Percentiles rank a stretch among this genome's conserved stretches.
Conservation (phyloP, 2,113 vertebrate genomes). For the Bagarius yarrelli region DNA sequence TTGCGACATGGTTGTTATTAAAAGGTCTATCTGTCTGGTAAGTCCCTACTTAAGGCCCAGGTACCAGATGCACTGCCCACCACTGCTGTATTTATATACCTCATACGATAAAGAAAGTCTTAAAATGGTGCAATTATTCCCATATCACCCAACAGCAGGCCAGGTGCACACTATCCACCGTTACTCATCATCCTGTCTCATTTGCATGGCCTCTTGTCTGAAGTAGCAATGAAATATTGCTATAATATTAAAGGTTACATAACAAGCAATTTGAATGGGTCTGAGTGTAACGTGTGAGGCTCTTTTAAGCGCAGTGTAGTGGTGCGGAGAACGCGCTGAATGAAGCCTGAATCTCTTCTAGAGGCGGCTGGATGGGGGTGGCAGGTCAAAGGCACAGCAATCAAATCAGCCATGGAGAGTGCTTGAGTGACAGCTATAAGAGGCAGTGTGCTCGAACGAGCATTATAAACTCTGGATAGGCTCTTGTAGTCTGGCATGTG, state of each 20-base stretch:
- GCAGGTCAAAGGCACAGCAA: conserved; percentile 52
- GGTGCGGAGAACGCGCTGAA: conserved; percentile 22
- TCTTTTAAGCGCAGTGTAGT: conserved; percentile 35
- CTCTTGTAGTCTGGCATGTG: conserved; percentile 42
- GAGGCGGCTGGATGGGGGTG: conserved; percentile 40
- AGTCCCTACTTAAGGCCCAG: no score
- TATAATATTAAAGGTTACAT: conserved; percentile 51
- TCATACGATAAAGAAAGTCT: conserved; percentile 48
- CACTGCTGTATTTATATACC: conserved; percentile 55
- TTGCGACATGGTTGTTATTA: no score
- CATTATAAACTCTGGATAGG: conserved; percentile 50
- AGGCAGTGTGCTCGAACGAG: conserved; percentile 38
- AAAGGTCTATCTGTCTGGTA: no score
- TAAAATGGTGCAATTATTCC: conserved; percentile 60
- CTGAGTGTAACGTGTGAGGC: conserved; percentile 23
- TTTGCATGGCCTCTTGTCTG: conserved; percentile 49
- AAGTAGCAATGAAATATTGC: conserved; percentile 48
- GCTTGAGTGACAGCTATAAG: conserved; percentile 52
- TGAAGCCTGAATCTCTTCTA: conserved; percentile 40
- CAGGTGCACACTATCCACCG: conserved; percentile 56
- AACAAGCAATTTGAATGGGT: conserved; percentile 51
- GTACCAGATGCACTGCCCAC: no score
- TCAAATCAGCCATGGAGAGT: conserved; percentile 53
- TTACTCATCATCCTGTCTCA: conserved; percentile 50
- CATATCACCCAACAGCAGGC: conserved; percentile 23